Percentiles rank a stretch among this genome's conserved stretches.
Evolutionary conservation across 2,888 invertebrate genomes (phyloP).

Genomic region (Acleris cristana): DNA sequence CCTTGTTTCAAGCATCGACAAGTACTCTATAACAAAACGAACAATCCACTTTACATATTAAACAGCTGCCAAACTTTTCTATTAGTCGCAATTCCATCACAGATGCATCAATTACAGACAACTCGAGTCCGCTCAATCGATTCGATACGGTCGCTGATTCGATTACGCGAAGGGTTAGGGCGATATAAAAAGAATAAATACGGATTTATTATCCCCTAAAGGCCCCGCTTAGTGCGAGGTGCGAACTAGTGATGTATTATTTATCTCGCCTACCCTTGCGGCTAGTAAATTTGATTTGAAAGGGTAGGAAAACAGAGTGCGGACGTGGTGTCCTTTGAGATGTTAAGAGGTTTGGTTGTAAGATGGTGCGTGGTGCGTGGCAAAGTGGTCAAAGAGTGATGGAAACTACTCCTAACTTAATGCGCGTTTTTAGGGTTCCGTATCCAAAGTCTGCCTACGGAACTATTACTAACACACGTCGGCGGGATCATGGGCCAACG

Average conservation of each 20-base stretch:
- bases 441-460: no score
- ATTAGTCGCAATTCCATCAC: constrained; percentile 32
- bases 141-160: constrained; percentile 76
- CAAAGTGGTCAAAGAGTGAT: no score
- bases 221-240: constrained; percentile 76
- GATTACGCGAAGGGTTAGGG: constrained; percentile 72
- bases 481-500: no score
- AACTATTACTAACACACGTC: no score
- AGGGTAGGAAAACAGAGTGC: constrained; percentile 71
- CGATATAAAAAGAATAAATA: constrained; percentile 82
- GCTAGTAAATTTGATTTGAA: constrained; percentile 74
- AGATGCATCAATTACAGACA: constrained; percentile 36
- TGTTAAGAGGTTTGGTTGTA: constrained; percentile 1
- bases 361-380: no score
- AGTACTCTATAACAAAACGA: no score
- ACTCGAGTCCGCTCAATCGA: constrained; percentile 50
- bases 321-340: constrained; percentile 39
- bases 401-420: no score
- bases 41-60: no score
- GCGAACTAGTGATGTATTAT: constrained; percentile 79
- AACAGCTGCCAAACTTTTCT: constrained; percentile 1
- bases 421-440: no score
- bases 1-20: no score
- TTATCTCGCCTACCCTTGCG: constrained; percentile 70
- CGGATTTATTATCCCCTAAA: constrained; percentile 83